A percentile compares a stretch with the other conserved stretches of the same genome.
Conservation (phyloP, 1,140 invertebrate species). For the Octopus bimaculoides region DNA sequence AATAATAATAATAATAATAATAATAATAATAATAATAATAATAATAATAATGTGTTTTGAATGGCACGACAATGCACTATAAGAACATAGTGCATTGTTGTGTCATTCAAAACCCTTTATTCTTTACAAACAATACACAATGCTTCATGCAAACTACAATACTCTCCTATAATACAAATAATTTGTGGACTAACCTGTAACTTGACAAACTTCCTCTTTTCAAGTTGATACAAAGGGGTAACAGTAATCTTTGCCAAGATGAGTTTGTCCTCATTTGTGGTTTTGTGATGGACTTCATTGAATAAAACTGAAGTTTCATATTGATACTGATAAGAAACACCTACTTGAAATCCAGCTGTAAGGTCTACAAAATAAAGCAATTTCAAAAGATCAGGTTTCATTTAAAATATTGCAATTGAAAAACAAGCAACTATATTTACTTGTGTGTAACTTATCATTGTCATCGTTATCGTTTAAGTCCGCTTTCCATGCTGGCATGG, state of each 20-base stretch:
- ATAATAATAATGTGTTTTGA: no score
- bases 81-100: no score
- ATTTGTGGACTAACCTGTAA: conserved; percentile 34
- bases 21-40: no score
- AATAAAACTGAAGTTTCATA: conserved; percentile 44
- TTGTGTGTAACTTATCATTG: neutral
- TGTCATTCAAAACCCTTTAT: no score
- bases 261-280: conserved; percentile 21
- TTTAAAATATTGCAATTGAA: neutral
- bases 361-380: neutral
- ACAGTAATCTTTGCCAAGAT: conserved; percentile 41
- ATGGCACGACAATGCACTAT: no score
- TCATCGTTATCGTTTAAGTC: neutral
- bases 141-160: no score
- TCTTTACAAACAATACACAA: no score
- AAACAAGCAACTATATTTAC: neutral
- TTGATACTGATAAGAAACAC: conserved; percentile 36
- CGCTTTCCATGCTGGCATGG: neutral
- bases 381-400: neutral
- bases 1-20: no score
- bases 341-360: neutral
- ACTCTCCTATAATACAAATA: no score
- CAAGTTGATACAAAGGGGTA: conserved; percentile 34
- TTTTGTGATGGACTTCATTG: conserved; percentile 35
- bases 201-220: conserved; percentile 40